A percentile compares a stretch with the other conserved stretches of the same genome.
These are phyloP conservation scores for Trissolcus basalis DNA, from an alignment of 1,140 invertebrate species.

Conservation along the genomic window DNA sequence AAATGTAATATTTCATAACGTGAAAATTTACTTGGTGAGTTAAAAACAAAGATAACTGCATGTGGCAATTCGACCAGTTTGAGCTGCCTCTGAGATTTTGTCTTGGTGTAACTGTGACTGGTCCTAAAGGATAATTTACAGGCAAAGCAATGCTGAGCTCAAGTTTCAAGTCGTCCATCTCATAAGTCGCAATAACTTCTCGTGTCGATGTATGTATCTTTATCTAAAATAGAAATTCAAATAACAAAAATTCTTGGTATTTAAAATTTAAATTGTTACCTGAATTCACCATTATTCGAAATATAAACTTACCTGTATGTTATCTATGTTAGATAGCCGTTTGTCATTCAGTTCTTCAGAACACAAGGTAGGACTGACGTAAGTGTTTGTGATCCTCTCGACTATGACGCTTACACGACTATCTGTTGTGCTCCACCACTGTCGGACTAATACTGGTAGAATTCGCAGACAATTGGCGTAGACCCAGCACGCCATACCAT, in stretches of 20 bases:
- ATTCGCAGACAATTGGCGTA: constrained; percentile 80
- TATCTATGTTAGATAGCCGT: constrained; percentile 78
- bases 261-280: too few species aligned
- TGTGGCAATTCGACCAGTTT: constrained; percentile 85
- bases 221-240: constrained; percentile 75
- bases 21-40: constrained; percentile 82
- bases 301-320: constrained; percentile 80
- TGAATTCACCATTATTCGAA: too few species aligned
- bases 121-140: constrained; percentile 87
- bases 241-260: too few species aligned
- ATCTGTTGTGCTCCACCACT: constrained; percentile 87
- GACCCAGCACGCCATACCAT: constrained; percentile 82
- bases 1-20: too few species aligned
- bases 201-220: constrained; percentile 82
- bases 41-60: constrained; percentile 88
- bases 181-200: constrained; percentile 88
- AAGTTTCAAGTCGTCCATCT: constrained; percentile 87
- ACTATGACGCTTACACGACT: constrained; percentile 82
- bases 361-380: constrained; percentile 84
- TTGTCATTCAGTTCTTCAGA: constrained; percentile 81
- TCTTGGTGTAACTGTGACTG: constrained; percentile 82
- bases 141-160: constrained; percentile 87
- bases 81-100: constrained; percentile 79
- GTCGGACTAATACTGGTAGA: constrained; percentile 86
- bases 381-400: constrained; percentile 84